A percentile compares a stretch with the other conserved stretches of the same genome.
Conservation (phyloP, 2,113 vertebrate species). For the Diadophis punctatus region DNA sequence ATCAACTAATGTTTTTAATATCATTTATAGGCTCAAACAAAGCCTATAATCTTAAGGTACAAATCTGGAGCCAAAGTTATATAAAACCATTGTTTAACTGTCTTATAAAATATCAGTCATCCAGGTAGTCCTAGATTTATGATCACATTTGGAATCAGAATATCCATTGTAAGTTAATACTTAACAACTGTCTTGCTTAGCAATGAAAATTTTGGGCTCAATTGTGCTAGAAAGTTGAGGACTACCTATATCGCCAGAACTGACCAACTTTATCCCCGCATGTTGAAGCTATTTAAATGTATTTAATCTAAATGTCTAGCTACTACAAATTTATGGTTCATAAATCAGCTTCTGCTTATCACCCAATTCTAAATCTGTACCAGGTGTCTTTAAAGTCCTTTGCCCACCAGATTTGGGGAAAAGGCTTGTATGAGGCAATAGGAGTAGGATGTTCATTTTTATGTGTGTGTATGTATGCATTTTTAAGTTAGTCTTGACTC, state of each 20-base stretch:
- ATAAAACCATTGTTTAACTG: background rate
- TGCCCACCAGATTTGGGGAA: background rate
- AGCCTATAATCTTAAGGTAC: background rate
- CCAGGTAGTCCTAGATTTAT: background rate
- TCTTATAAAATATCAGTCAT: background rate
- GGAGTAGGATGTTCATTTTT: background rate
- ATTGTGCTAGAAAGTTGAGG: too few species aligned
- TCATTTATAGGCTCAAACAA: background rate
- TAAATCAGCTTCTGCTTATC: background rate
- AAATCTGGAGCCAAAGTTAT: background rate
- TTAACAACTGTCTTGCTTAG: too few species aligned
- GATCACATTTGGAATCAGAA: too few species aligned
- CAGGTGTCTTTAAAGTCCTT: background rate
- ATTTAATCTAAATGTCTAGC: background rate
- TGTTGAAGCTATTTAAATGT: background rate
- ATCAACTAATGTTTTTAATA: conserved; percentile 5
- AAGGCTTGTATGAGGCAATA: background rate
- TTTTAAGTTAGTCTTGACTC: background rate
- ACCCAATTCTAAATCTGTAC: background rate
- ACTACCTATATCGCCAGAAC: background rate
- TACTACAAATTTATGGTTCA: background rate
- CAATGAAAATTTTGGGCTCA: too few species aligned
- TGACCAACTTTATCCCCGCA: background rate
- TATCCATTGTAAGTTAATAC: too few species aligned
- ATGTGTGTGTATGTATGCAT: background rate